phyloP scores from a whole-genome alignment of 1,140 invertebrate species.

The Lordiphosa mommai region DNA sequence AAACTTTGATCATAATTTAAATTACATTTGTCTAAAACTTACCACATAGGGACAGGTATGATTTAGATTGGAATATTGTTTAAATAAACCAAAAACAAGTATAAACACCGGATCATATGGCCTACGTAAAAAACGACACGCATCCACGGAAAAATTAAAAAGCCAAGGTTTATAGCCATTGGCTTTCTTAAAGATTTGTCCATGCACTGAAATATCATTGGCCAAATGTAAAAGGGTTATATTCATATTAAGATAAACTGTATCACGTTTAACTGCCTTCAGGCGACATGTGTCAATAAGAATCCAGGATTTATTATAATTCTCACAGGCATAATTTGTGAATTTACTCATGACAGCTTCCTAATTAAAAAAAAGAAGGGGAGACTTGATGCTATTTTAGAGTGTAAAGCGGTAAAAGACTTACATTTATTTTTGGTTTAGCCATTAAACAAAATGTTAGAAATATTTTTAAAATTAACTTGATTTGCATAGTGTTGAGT shows the following conservation, averaged over 20 bases:
- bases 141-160: not conserved
- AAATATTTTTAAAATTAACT: too few relatives aligned
- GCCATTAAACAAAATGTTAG: too few relatives aligned
- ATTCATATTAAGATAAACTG: not conserved
- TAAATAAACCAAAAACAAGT: not conserved
- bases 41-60: conserved; percentile 3
- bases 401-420: too few relatives aligned
- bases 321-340: not conserved
- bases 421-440: too few relatives aligned
- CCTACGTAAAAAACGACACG: not conserved
- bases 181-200: not conserved
- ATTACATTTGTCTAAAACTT: too few relatives aligned
- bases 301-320: not conserved
- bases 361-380: too few relatives aligned
- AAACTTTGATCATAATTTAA: not conserved
- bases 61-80: conserved; percentile 1
- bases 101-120: not conserved
- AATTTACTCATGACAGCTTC: not conserved
- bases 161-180: conserved; percentile 1
- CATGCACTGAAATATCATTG: not conserved
- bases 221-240: not conserved
- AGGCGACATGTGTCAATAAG: not conserved
- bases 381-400: too few relatives aligned
- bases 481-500: too few relatives aligned
- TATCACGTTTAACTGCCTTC: conserved; percentile 1